A percentile compares a stretch with the other conserved stretches of the same genome.
These are phyloP conservation scores for Chaenocephalus aceratus DNA, from an alignment of 2,113 vertebrate species.

Conservation along the genomic window DNA sequence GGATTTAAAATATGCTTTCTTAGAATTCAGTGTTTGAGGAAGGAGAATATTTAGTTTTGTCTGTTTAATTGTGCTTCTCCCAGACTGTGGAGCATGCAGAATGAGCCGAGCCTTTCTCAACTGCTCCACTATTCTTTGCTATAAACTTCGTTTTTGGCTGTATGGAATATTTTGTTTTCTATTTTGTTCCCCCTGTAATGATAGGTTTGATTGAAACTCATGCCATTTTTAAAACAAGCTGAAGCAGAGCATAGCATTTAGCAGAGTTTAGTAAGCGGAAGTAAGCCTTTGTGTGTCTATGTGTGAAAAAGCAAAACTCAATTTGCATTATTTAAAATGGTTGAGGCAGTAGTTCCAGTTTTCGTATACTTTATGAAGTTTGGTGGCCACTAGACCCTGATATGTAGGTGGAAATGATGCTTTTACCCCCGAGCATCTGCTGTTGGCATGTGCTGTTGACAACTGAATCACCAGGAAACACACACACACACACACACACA, in stretches of 20 bases:
- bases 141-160: constrained; percentile 10
- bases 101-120: constrained; percentile 5
- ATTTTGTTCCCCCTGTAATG: neutral
- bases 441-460: constrained; percentile 54
- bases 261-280: neutral
- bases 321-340: neutral
- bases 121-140: constrained; percentile 19
- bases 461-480: constrained; percentile 50
- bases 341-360: neutral
- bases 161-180: constrained; percentile 20
- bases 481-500: constrained; percentile 14
- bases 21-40: constrained; percentile 6
- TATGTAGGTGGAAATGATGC: constrained; percentile 30
- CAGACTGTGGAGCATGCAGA: constrained; percentile 19
- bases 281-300: neutral
- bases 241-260: neutral
- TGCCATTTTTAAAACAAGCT: constrained; percentile 17
- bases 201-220: constrained; percentile 27
- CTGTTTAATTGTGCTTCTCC: constrained; percentile 9
- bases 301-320: neutral
- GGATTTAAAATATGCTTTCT: constrained; percentile 16
- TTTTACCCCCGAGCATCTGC: constrained; percentile 45
- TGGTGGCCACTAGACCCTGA: constrained; percentile 11
- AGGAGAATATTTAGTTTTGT: constrained; percentile 15
- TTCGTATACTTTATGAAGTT: constrained; percentile 16